Evolutionary conservation across 2,797 vertebrate genomes (phyloP).

Genomic region (Steatocranus sp.): DNA sequence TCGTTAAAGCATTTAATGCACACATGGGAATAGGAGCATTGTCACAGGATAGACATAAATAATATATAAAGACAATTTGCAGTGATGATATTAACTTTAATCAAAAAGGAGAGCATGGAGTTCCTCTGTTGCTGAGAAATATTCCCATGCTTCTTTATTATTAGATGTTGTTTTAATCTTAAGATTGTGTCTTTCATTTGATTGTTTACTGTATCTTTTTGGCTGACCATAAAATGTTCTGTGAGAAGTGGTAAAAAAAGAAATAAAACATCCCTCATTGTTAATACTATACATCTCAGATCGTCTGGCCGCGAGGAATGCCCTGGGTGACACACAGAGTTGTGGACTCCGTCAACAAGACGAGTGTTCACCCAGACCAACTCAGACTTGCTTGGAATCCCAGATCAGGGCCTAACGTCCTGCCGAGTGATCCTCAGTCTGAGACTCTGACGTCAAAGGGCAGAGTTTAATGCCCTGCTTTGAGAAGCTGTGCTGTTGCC

Average conservation of each 20-base stretch:
- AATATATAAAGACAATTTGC: background rate
- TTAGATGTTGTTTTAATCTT: background rate
- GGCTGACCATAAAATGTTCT: background rate
- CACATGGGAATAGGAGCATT: background rate
- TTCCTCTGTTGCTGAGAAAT: background rate
- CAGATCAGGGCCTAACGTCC: slow-evolving; percentile 51
- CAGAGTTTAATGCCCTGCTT: slow-evolving; percentile 31
- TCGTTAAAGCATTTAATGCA: background rate
- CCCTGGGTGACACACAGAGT: background rate
- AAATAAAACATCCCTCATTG: slow-evolving; percentile 35
- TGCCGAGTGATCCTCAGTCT: slow-evolving; percentile 32
- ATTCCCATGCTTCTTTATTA: slow-evolving; percentile 3
- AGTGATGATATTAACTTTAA: background rate
- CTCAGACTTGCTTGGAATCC: slow-evolving; percentile 42
- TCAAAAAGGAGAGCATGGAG: background rate
- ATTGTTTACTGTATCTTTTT: slow-evolving; percentile 31
- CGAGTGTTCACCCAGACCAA: background rate
- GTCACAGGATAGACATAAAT: background rate
- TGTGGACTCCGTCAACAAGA: slow-evolving; percentile 42
- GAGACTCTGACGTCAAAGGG: slow-evolving; percentile 53
- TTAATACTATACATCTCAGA: slow-evolving; percentile 25
- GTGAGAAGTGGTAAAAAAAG: background rate
- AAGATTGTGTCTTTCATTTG: slow-evolving; percentile 6
- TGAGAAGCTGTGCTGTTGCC: background rate
- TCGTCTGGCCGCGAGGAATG: background rate